Percentiles rank a stretch among this genome's conserved stretches.
These are phyloP conservation scores for Synergus itoensis DNA, from an alignment of 2,888 invertebrate genomes.

Conservation along the genomic window DNA sequence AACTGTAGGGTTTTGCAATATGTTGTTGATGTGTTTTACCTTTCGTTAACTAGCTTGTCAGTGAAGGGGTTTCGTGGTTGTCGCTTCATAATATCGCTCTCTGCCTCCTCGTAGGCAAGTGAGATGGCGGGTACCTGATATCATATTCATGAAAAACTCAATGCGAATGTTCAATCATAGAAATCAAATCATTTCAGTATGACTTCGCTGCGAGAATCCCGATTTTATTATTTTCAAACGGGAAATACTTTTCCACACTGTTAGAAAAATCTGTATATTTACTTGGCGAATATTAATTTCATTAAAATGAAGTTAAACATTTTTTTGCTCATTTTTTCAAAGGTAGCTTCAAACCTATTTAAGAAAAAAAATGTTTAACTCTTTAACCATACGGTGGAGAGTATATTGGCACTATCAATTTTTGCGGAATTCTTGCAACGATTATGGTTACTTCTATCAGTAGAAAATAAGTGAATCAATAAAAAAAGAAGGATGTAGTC, in stretches of 20 bases:
- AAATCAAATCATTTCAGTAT: constrained; percentile 58
- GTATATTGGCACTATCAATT: background rate
- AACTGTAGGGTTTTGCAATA: constrained; percentile 55
- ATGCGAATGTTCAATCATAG: constrained; percentile 66
- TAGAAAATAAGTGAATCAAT: background rate
- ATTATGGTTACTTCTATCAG: background rate
- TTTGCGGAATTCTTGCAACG: background rate
- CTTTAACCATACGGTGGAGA: background rate
- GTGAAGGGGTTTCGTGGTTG: constrained; percentile 89
- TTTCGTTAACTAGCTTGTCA: constrained; percentile 92
- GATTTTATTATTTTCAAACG: constrained; percentile 9
- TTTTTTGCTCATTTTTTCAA: too few species aligned
- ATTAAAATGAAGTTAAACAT: too few species aligned
- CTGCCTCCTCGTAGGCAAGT: constrained; percentile 91
- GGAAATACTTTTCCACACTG: too few species aligned
- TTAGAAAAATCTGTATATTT: too few species aligned
- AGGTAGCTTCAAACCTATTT: too few species aligned
- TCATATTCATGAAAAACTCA: constrained; percentile 76
- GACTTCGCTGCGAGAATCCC: constrained; percentile 57
- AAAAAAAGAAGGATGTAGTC: background rate
- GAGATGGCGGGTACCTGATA: constrained; percentile 88
- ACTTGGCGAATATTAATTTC: too few species aligned
- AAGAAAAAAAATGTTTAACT: background rate
- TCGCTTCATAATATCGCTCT: constrained; percentile 93
- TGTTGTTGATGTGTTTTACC: constrained; percentile 78